Evolutionary conservation across 2,113 vertebrate genomes (phyloP).

Genomic region (Pollachius pollachius): DNA sequence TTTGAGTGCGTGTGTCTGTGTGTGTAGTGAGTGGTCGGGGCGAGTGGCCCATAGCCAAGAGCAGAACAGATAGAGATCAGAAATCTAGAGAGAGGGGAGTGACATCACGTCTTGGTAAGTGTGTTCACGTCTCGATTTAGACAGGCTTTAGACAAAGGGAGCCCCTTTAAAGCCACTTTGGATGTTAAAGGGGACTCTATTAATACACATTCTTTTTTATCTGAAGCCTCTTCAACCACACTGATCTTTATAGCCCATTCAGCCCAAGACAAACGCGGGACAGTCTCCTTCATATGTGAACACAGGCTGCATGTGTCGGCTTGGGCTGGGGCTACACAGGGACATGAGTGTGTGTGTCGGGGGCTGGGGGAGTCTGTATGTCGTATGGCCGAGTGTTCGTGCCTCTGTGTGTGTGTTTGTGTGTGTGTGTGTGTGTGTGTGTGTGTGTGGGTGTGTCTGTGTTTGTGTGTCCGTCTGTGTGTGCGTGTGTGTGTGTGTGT

Average conservation of each 20-base stretch:
- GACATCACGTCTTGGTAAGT: conserved; percentile 59
- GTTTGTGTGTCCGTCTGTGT: conserved; percentile 4
- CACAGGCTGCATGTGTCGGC: background rate
- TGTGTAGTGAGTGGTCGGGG: background rate
- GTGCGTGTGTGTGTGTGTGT: conserved; percentile 22
- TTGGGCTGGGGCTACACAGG: too few relatives aligned
- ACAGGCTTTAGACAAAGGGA: conserved; percentile 36
- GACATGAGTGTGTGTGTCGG: conserved; percentile 11
- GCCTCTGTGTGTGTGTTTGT: background rate
- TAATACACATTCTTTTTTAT: conserved; percentile 27
- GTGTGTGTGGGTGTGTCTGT: conserved; percentile 22
- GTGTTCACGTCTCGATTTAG: conserved; percentile 31
- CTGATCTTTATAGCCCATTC: conserved; percentile 21
- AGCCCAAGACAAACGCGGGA: too few relatives aligned
- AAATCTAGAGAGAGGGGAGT: conserved; percentile 53
- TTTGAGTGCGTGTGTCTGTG: conserved; percentile 15
- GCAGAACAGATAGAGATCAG: conserved; percentile 56
- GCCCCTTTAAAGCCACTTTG: conserved; percentile 46
- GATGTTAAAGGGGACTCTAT: conserved; percentile 44
- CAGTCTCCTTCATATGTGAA: background rate
- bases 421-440: conserved; percentile 17
- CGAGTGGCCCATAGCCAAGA: conserved; percentile 24
- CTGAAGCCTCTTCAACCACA: conserved; percentile 49
- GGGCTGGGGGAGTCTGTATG: too few relatives aligned
- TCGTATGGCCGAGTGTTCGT: background rate